phyloP scores from a whole-genome alignment of 2,113 vertebrate genomes.

The Syngnathus typhle region DNA sequence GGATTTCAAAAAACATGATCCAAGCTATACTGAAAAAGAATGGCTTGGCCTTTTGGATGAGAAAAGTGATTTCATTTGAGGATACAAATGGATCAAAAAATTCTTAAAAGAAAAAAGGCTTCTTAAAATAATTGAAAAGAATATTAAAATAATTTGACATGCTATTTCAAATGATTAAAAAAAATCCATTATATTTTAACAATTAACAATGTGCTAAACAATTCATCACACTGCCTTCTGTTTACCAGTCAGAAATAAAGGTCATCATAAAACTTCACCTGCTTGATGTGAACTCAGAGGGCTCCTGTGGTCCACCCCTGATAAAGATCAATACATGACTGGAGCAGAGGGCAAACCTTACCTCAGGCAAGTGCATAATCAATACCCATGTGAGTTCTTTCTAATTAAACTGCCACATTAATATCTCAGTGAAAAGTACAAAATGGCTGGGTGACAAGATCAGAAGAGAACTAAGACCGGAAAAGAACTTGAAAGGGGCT shows the following conservation, averaged over 20 bases:
- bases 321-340: slow-evolving; percentile 66
- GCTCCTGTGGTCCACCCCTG: slow-evolving; percentile 49
- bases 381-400: slow-evolving; percentile 56
- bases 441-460: slow-evolving; percentile 19
- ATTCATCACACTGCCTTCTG: too few relatives aligned
- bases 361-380: slow-evolving; percentile 68
- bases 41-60: slow-evolving; percentile 17
- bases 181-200: too few relatives aligned
- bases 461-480: slow-evolving; percentile 10
- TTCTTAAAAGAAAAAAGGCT: background rate
- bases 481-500: background rate
- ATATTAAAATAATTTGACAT: too few relatives aligned
- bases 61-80: slow-evolving; percentile 12
- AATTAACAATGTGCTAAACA: too few relatives aligned
- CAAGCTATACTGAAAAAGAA: slow-evolving; percentile 20
- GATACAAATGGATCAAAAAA: slow-evolving; percentile 9
- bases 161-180: too few relatives aligned
- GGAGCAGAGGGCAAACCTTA: slow-evolving; percentile 68
- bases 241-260: too few relatives aligned
- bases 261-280: slow-evolving; percentile 15
- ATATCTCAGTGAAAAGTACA: slow-evolving; percentile 55
- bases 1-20: slow-evolving; percentile 18
- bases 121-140: too few relatives aligned
- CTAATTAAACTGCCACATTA: slow-evolving; percentile 71
- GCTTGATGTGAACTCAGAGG: slow-evolving; percentile 52